These are phyloP conservation scores for Heliothis virescens DNA, from an alignment of 1,140 invertebrate species.

Conservation along the genomic window DNA sequence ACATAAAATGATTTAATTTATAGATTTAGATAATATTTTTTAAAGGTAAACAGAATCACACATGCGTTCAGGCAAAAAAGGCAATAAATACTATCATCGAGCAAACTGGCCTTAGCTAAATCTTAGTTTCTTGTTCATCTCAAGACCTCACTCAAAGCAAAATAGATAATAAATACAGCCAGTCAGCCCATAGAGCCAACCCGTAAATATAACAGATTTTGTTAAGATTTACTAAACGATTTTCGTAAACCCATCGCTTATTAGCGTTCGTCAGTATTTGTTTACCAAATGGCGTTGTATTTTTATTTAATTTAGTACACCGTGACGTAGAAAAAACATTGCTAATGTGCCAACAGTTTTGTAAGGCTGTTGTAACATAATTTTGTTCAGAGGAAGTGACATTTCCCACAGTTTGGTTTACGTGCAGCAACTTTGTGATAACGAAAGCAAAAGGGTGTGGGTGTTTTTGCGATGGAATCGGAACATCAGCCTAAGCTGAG, in stretches of 20 bases:
- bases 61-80: no score
- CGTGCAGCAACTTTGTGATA: slow-evolving; percentile 48
- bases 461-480: slow-evolving; percentile 67
- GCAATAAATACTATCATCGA: no score
- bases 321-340: slow-evolving; percentile 32
- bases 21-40: no score
- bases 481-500: slow-evolving; percentile 77
- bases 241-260: background rate
- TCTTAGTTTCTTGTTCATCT: no score
- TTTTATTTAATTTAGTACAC: slow-evolving; percentile 27
- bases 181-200: no score
- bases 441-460: slow-evolving; percentile 47
- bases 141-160: no score
- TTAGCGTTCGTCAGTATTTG: slow-evolving; percentile 2
- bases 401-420: slow-evolving; percentile 38
- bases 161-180: no score
- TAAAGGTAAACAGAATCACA: no score
- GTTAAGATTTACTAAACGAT: background rate
- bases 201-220: background rate
- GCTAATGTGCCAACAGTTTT: slow-evolving; percentile 30
- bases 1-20: no score
- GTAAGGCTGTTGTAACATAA: slow-evolving; percentile 36
- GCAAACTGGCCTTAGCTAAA: no score
- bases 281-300: slow-evolving; percentile 18
- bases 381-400: slow-evolving; percentile 51